Evolutionary conservation across 2,888 invertebrate species (phyloP), one percentile per base, ranked within the genome.

Genomic region (Nephrotoma guestfalica): DNA sequence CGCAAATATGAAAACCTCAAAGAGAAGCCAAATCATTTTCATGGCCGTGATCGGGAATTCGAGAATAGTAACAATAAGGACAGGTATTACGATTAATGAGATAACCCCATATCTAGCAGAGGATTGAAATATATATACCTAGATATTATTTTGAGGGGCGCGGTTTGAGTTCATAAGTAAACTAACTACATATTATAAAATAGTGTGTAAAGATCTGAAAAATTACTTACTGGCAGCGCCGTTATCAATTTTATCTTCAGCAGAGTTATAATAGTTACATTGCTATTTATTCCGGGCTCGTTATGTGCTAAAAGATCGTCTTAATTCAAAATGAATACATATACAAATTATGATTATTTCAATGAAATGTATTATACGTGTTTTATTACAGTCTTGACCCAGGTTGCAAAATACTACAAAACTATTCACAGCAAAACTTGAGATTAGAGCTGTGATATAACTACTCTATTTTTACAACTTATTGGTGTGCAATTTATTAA

Each of bases 1-100:
- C 89, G 88, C 9, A 89, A 89, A 0, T 90, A 89, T 83, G 90
- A 90, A 86, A 89, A 89, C 86, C 42, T 43, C 1, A 86, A 83
- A 83, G 83, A 84, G 41, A 84, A 84, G 9, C 84, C 41, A 41
- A 84, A 41, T 84, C 41, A 42, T 15, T 84, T 41, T 42, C 84
- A 84, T 84, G 84, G 84, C 15, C 41, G 84, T 6, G 84, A 84
- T 41, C 84, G 84, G 6, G 84, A 84, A 84, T 41, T 41, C 15
- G 85, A 85, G 9, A 85, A 85, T 88, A 88, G 87, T 83, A 87
- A 87, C 57, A 45, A 45, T 85, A 87, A 87, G 51, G 83, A 45
- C 86, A 45, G 85, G 57, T 83, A 85, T 41, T 87, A 86, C 15
- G 83, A 30, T 83, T 86, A 45, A 30, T 88, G 30, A 30, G 9